Conservation (phyloP, 2,797 vertebrate genomes). For the Gallinago solitaria region DNA sequence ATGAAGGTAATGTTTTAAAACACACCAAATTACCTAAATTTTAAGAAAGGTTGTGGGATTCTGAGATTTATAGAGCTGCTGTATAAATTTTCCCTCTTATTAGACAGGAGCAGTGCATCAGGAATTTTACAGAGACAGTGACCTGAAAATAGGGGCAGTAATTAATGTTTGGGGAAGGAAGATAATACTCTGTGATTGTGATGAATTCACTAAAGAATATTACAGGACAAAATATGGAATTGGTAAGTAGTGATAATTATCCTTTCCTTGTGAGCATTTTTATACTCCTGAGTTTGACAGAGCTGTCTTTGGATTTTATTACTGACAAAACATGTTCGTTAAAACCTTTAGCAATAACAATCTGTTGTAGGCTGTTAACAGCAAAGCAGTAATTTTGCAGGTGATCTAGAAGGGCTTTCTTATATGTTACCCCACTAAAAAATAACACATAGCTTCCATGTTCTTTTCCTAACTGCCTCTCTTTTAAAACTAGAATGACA, state of each 20-base stretch:
- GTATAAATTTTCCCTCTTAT: conserved; percentile 28
- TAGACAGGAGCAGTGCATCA: conserved; percentile 84
- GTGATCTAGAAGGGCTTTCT: conserved; percentile 15
- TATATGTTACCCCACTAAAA: background rate
- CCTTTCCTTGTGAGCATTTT: conserved; percentile 28
- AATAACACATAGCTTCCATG: background rate
- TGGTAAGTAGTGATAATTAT: conserved; percentile 78
- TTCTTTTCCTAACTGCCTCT: conserved; percentile 18
- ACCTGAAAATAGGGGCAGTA: conserved; percentile 84
- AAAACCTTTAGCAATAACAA: conserved; percentile 33
- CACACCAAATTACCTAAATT: background rate
- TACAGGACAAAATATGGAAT: conserved; percentile 88
- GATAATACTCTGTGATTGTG: conserved; percentile 88
- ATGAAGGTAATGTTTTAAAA: background rate
- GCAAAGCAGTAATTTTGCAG: conserved; percentile 51
- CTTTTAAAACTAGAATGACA: background rate
- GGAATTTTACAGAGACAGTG: conserved; percentile 89
- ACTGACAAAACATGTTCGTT: conserved; percentile 34
- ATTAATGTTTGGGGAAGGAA: conserved; percentile 91
- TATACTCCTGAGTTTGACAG: background rate
- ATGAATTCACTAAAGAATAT: conserved; percentile 91
- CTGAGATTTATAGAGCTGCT: background rate
- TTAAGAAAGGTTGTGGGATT: background rate
- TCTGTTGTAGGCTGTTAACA: conserved; percentile 29
- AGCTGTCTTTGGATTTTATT: conserved; percentile 11